These are phyloP conservation scores for Epizoanthus illoricatus DNA, from an alignment of 92 coral and sea anemone genomes.

Conservation along the genomic window DNA sequence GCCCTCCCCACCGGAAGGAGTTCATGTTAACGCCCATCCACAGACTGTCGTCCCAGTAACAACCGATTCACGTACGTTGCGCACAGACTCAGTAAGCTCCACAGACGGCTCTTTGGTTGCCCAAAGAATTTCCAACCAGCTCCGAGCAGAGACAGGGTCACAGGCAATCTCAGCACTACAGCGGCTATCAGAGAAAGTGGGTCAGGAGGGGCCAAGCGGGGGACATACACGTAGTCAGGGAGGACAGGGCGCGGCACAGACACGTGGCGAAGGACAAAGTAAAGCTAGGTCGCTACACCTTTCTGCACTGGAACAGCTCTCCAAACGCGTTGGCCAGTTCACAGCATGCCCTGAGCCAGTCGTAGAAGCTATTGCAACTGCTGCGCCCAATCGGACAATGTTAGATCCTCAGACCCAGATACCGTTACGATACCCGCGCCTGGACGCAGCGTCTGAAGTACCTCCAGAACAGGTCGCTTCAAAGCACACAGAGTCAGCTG, in stretches of 20 bases:
- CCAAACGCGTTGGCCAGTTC: conserved; percentile 43
- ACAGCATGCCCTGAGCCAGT: conserved; percentile 15
- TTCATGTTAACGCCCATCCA: not conserved
- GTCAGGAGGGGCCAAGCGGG: not conserved
- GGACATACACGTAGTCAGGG: not conserved
- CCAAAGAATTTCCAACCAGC: not conserved
- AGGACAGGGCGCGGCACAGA: not conserved
- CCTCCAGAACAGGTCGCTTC: not conserved
- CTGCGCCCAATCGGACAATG: not conserved
- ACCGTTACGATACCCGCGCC: conserved; percentile 19
- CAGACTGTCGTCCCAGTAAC: not conserved
- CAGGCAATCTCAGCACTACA: conserved; percentile 72
- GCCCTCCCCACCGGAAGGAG: not conserved
- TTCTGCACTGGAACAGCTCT: conserved; percentile 54
- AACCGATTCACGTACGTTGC: not conserved
- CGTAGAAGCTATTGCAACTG: not conserved
- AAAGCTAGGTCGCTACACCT: conserved; percentile 27
- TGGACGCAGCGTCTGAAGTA: not conserved
- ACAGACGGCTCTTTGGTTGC: not conserved
- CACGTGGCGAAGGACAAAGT: not conserved
- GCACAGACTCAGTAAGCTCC: not conserved
- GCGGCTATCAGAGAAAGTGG: conserved; percentile 63
- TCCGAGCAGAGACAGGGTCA: conserved; percentile 55
- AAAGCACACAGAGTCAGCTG: not conserved
- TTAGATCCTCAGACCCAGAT: conserved; percentile 19